These are phyloP conservation scores for Epistrophe eligans DNA, from an alignment of 2,888 invertebrate genomes.

Conservation along the genomic window DNA sequence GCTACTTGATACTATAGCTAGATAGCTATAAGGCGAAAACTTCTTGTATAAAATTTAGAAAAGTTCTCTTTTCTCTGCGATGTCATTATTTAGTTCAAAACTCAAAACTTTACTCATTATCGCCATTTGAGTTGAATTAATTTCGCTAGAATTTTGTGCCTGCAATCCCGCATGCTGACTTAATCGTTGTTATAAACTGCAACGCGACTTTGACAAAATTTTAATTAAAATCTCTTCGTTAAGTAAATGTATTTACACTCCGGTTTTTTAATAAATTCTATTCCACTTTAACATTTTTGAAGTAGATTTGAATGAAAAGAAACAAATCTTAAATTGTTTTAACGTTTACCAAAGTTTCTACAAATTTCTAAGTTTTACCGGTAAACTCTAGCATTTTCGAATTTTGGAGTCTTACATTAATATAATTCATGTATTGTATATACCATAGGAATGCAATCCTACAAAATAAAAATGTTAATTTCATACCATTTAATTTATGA, in stretches of 20 bases:
- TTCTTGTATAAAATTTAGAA: conserved; percentile 2
- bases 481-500: too few species aligned
- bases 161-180: conserved; percentile 54
- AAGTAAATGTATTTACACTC: neutral
- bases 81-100: conserved; percentile 26
- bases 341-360: too few species aligned
- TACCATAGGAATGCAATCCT: too few species aligned
- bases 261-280: neutral
- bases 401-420: too few species aligned
- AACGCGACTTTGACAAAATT: conserved; percentile 39
- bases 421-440: too few species aligned
- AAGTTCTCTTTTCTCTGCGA: neutral
- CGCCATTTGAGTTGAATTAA: conserved; percentile 56
- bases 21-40: neutral
- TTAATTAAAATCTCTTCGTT: conserved; percentile 68
- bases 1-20: neutral
- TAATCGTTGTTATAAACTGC: conserved; percentile 68
- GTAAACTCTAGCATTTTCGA: too few species aligned
- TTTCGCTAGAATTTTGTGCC: conserved; percentile 20
- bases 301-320: too few species aligned
- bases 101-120: conserved; percentile 51
- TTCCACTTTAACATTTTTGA: too few species aligned
- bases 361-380: too few species aligned
- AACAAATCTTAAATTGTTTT: too few species aligned
- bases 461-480: too few species aligned